Percentiles rank a stretch among this genome's conserved stretches.
Conservation (phyloP, 1,140 invertebrate species). For the Diachasmimorpha longicaudata region DNA sequence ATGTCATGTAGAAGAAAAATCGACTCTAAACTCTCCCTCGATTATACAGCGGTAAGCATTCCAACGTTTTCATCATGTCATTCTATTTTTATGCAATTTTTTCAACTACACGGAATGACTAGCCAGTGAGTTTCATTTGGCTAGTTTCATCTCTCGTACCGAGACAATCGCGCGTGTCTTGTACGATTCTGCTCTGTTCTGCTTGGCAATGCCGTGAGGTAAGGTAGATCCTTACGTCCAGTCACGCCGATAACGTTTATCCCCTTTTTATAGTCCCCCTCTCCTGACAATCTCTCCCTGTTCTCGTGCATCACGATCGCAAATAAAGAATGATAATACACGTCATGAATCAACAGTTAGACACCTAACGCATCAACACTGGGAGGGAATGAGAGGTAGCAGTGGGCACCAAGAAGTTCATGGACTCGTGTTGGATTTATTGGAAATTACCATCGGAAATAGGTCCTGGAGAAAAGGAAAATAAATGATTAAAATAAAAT, state of each 20-base stretch:
- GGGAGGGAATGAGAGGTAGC: not conserved
- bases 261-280: not conserved
- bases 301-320: not conserved
- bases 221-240: not conserved
- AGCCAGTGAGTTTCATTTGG: not conserved
- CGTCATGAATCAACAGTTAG: not conserved
- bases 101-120: not conserved
- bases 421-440: too few relatives aligned
- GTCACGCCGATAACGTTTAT: conserved; percentile 27
- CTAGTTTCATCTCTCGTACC: not conserved
- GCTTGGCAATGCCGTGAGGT: too few relatives aligned
- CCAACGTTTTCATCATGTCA: not conserved
- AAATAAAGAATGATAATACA: not conserved
- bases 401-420: too few relatives aligned
- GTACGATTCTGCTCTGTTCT: not conserved
- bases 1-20: conserved; percentile 51
- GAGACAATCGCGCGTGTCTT: conserved; percentile 23
- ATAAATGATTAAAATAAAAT: too few relatives aligned
- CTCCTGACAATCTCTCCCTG: not conserved
- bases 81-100: not conserved
- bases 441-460: too few relatives aligned
- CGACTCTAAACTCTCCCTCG: conserved; percentile 44
- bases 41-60: conserved; percentile 42
- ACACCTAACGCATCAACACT: not conserved
- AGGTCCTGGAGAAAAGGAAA: too few relatives aligned